Evolutionary conservation across 2,113 vertebrate genomes (phyloP).

Genomic region (Sinocyclocheilus anshuiensis): DNA sequence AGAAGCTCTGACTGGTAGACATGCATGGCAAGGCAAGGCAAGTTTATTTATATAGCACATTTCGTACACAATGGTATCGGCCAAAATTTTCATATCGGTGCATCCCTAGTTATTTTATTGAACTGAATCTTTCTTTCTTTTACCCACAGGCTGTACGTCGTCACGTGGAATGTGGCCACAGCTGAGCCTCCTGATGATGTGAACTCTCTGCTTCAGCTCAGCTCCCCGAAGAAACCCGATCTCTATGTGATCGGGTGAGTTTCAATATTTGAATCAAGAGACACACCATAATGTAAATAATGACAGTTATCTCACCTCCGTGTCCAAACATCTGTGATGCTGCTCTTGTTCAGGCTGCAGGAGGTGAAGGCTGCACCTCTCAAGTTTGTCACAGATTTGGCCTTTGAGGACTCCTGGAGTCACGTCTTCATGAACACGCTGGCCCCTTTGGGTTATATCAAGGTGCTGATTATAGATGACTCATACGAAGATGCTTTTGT

Average conservation of each 20-base stretch:
- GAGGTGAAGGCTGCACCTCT: slow-evolving; percentile 86
- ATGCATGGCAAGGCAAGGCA: not conserved
- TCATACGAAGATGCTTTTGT: not conserved
- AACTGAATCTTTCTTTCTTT: not conserved
- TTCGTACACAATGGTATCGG: no score
- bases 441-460: slow-evolving; percentile 82
- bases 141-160: slow-evolving; percentile 82
- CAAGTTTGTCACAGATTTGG: slow-evolving; percentile 83
- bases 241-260: slow-evolving; percentile 93
- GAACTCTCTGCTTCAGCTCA: slow-evolving; percentile 81
- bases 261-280: not conserved
- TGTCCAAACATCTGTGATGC: not conserved
- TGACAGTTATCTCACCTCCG: not conserved
- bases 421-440: slow-evolving; percentile 82
- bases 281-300: not conserved
- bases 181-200: slow-evolving; percentile 84
- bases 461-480: slow-evolving; percentile 72
- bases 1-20: not conserved
- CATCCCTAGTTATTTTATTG: not conserved
- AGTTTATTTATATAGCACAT: no score
- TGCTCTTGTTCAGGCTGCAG: slow-evolving; percentile 82
- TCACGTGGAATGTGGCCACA: slow-evolving; percentile 95
- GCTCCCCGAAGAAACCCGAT: slow-evolving; percentile 71
- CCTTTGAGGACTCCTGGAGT: slow-evolving; percentile 92
- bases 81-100: no score